Conservation (phyloP, 1,140 invertebrate genomes). For the Drosophila willistoni region DNA sequence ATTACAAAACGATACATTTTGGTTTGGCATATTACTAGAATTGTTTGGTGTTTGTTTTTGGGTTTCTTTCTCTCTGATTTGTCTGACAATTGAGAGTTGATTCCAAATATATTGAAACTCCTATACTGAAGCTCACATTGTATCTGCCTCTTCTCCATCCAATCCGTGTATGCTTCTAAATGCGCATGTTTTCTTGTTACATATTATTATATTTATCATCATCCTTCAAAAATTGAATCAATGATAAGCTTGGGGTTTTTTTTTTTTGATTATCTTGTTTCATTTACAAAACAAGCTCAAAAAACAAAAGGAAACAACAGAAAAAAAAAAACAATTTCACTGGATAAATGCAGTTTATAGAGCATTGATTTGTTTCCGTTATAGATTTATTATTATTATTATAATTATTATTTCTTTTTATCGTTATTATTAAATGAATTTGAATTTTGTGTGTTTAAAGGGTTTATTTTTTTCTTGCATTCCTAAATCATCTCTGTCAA, state of each 20-base stretch:
- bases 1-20: conserved; percentile 44
- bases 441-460: conserved; percentile 53
- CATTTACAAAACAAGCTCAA: conserved; percentile 46
- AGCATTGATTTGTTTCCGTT: conserved; percentile 58
- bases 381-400: conserved; percentile 59
- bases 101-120: too few relatives aligned
- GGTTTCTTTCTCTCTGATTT: conserved; percentile 6
- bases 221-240: conserved; percentile 45
- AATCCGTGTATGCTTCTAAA: conserved; percentile 7
- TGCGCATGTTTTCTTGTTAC: not conserved
- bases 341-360: conserved; percentile 62
- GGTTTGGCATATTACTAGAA: conserved; percentile 4
- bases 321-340: conserved; percentile 5
- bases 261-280: not conserved
- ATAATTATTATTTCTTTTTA: conserved; percentile 43
- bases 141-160: not conserved
- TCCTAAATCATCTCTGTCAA: conserved; percentile 7
- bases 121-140: conserved; percentile 1
- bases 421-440: conserved; percentile 32
- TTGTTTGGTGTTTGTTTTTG: conserved; percentile 5
- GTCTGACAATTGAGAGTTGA: conserved; percentile 9
- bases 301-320: conserved; percentile 38
- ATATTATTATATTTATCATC: not conserved
- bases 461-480: conserved; percentile 5
- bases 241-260: conserved; percentile 41